Evolutionary conservation across 2,888 invertebrate species (phyloP).

Genomic region (Heliothis peltigera): DNA sequence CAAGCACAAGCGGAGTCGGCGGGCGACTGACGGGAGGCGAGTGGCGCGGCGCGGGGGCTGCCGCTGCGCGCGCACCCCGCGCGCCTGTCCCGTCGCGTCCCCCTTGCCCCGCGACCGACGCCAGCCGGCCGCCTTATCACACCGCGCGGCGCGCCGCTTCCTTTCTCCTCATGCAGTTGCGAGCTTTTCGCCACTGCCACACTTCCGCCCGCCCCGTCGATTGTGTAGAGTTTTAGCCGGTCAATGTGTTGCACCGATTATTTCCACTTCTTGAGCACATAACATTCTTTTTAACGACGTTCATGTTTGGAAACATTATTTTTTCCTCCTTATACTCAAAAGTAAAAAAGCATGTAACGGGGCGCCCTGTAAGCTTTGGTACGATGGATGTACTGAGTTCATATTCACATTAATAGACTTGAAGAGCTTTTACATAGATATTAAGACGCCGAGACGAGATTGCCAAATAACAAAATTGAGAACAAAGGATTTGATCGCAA

Average conservation of each 20-base stretch:
- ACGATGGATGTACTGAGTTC: too few species aligned
- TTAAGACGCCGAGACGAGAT: slow-evolving; percentile 6
- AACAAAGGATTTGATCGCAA: slow-evolving; percentile 56
- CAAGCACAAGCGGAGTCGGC: slow-evolving; percentile 90
- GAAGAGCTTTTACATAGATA: slow-evolving; percentile 14
- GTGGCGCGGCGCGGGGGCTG: slow-evolving; percentile 85
- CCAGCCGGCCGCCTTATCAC: slow-evolving; percentile 88
- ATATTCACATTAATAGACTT: too few species aligned
- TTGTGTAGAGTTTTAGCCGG: slow-evolving; percentile 82
- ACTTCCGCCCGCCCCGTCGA: slow-evolving; percentile 87
- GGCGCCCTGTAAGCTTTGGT: too few species aligned
- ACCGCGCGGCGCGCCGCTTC: slow-evolving; percentile 87
- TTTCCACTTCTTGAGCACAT: slow-evolving; percentile 71
- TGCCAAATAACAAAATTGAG: slow-evolving; percentile 42
- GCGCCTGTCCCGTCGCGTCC: slow-evolving; percentile 68
- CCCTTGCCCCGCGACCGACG: slow-evolving; percentile 78
- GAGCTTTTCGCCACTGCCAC: slow-evolving; percentile 89
- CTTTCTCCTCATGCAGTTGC: slow-evolving; percentile 89
- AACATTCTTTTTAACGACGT: slow-evolving; percentile 61
- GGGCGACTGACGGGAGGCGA: slow-evolving; percentile 89
- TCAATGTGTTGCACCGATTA: slow-evolving; percentile 80
- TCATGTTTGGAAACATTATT: slow-evolving; percentile 43
- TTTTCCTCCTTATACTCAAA: slow-evolving; percentile 20
- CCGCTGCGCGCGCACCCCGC: slow-evolving; percentile 86
- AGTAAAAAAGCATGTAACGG: slow-evolving; percentile 6